A percentile compares a stretch with the other conserved stretches of the same genome.
These are phyloP conservation scores for Oreochromis aureus DNA, from an alignment of 2,113 vertebrate species.

Conservation along the genomic window DNA sequence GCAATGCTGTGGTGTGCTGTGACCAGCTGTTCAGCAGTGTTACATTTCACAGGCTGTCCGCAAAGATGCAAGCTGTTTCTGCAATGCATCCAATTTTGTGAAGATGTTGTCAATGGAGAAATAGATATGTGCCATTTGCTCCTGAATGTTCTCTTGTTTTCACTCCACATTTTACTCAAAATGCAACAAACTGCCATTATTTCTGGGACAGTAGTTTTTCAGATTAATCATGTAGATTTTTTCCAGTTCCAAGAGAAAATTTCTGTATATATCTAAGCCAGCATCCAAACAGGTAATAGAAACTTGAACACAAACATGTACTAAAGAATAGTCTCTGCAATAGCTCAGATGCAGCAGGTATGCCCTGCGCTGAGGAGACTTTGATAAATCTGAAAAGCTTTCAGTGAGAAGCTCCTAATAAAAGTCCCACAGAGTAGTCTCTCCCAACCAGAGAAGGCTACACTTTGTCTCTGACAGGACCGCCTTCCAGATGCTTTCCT, in stretches of 20 bases:
- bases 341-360: not conserved
- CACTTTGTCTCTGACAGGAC: constrained; percentile 56
- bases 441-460: constrained; percentile 29
- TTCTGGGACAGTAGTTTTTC: not conserved
- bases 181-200: not conserved
- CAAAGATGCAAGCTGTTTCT: constrained; percentile 31
- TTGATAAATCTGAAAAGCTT: constrained; percentile 55
- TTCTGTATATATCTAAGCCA: not conserved
- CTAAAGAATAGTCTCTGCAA: not conserved
- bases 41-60: constrained; percentile 50
- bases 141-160: not conserved
- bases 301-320: not conserved
- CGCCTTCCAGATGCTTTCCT: constrained; percentile 38
- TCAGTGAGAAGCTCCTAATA: constrained; percentile 39
- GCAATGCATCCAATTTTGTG: not conserved
- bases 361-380: constrained; percentile 5
- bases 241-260: not conserved
- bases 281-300: not conserved
- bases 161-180: not conserved
- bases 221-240: not conserved
- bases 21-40: constrained; percentile 48
- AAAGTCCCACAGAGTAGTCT: constrained; percentile 38
- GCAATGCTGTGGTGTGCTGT: constrained; percentile 10
- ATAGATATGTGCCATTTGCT: not conserved
- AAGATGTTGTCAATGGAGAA: not conserved